Conservation (phyloP, 2,113 vertebrate species). For the Sturnira hondurensis region DNA sequence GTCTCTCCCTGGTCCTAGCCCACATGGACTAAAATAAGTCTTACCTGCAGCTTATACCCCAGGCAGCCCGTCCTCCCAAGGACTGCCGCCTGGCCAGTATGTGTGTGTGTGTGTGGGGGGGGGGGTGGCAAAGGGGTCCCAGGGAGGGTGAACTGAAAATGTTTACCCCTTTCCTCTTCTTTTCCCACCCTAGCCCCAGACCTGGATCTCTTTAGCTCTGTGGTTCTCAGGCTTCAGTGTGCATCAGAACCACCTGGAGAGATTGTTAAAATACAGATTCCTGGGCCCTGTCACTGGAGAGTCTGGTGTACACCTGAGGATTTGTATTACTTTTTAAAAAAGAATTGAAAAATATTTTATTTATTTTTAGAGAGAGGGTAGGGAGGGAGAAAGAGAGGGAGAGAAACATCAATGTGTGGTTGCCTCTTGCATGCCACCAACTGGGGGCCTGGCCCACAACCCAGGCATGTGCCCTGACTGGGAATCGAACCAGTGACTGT, state of each 20-base stretch:
- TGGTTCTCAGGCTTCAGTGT: neutral
- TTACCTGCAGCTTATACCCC: slow-evolving; percentile 15
- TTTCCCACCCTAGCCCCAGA: neutral
- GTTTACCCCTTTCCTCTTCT: neutral
- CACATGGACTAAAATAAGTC: slow-evolving; percentile 60
- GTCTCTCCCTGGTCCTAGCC: slow-evolving; percentile 40
- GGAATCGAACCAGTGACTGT: no score
- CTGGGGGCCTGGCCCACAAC: no score
- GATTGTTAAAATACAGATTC: neutral
- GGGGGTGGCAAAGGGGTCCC: neutral
- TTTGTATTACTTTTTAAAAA: neutral
- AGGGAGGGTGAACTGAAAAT: neutral
- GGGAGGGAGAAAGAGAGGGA: no score
- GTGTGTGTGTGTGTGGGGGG: neutral
- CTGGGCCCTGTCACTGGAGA: neutral
- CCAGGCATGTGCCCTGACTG: no score
- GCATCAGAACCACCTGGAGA: neutral
- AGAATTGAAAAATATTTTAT: no score
- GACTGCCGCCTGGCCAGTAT: neutral
- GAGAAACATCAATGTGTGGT: no score
- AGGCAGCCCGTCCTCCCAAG: neutral
- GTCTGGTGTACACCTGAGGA: neutral
- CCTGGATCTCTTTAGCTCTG: neutral
- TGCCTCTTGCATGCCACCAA: no score
- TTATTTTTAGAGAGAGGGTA: no score